Evolutionary conservation across 2,797 vertebrate species (phyloP).

Genomic region (Hemitrygon akajei): DNA sequence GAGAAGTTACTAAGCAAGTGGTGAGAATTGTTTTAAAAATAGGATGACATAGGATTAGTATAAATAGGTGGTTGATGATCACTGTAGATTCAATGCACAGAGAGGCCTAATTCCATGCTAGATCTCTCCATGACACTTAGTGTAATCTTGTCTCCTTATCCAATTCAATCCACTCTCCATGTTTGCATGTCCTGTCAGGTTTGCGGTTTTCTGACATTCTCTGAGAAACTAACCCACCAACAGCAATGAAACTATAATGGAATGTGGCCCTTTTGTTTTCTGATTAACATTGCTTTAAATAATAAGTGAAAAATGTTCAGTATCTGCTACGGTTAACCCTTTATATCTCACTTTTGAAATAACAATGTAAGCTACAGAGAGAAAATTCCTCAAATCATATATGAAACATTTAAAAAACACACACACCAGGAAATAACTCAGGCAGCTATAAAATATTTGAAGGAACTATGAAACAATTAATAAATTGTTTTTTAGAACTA

Average conservation of each 20-base stretch:
- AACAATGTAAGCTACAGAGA: neutral
- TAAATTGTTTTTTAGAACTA: neutral
- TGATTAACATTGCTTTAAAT: slow-evolving; percentile 13
- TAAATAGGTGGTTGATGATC: too few relatives aligned
- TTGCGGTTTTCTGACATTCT: neutral
- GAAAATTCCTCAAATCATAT: neutral
- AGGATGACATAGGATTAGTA: too few relatives aligned
- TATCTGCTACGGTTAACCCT: neutral
- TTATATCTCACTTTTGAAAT: neutral
- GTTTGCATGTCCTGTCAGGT: neutral
- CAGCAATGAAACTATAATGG: neutral
- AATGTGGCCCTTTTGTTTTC: neutral
- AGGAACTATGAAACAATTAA: slow-evolving; percentile 5
- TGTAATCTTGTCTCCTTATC: too few relatives aligned
- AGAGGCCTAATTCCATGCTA: too few relatives aligned
- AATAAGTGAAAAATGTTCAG: neutral
- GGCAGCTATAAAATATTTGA: neutral
- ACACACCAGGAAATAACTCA: neutral
- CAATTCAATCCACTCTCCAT: too few relatives aligned
- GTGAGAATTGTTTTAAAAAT: too few relatives aligned
- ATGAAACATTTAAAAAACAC: neutral
- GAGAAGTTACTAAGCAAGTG: too few relatives aligned
- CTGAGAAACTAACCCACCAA: neutral
- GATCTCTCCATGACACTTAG: too few relatives aligned
- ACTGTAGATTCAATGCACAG: too few relatives aligned